Evolutionary conservation across 2,113 vertebrate genomes (phyloP), one percentile per base, ranked within the genome.

Genomic region (Thymallus thymallus): DNA sequence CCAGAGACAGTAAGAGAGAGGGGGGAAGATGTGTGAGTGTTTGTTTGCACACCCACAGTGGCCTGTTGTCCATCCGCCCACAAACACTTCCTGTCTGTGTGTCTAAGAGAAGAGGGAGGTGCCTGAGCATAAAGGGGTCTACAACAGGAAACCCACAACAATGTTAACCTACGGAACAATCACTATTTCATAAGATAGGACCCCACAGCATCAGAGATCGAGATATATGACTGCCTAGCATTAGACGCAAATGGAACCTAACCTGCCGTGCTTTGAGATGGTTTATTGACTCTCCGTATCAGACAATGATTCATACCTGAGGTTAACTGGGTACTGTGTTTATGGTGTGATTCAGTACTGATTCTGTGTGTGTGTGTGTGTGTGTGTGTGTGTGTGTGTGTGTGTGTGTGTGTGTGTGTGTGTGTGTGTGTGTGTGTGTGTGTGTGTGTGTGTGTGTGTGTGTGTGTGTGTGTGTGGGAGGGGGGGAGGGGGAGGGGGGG

Each of bases 51-150:
- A 45, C 26, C 5, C 0, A 10, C 35, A 45, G 69, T 74, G 22
- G 79, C 65, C 51, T 56, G 74, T 67, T 78, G 73, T 68, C 68
- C 72, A 66, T 5, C 83, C 68, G 23, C 86, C 85, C 48, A 85
- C 78, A 71, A 46, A 22, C 62, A 75, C 76, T 89, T 90, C 88
- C 89, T 90, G 87, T 84, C 48, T 51, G 45, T 72, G 3, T 66
- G 41, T 60, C 18, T 78, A 45, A 76, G 32, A 67, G 26, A 69
- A 12, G 41, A 22, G 69, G 76, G 74, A 65, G 51, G 75, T 13
- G 51, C n/a, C 23, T 68, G 4, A 72, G 35, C 2, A 67, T 3
- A 24, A 73, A 23, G 16, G 14, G 74, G 76, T 72, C 77, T 60
- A 55, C 10, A 32, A 65, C 30, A 72, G 0, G 41, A 46, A 13